These are phyloP conservation scores for Idaea dimidiata DNA, from an alignment of 2,888 invertebrate genomes.

Conservation along the genomic window DNA sequence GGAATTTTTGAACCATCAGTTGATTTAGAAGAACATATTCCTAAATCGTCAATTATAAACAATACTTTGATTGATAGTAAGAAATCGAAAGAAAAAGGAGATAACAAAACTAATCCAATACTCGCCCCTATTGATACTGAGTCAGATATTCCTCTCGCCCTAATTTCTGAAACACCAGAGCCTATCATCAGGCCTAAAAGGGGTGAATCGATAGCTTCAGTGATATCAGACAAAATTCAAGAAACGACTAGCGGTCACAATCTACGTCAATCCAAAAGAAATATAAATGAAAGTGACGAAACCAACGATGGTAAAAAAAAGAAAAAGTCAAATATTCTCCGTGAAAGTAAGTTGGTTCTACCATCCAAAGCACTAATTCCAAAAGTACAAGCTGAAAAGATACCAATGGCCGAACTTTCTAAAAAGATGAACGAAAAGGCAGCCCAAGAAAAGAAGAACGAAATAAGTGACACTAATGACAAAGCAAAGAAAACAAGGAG, in stretches of 20 bases:
- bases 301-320: slow-evolving; percentile 69
- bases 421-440: slow-evolving; percentile 53
- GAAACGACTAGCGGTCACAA: slow-evolving; percentile 71
- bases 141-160: slow-evolving; percentile 64
- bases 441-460: slow-evolving; percentile 51
- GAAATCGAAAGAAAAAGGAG: slow-evolving; percentile 50
- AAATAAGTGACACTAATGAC: slow-evolving; percentile 46
- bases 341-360: slow-evolving; percentile 72
- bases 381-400: slow-evolving; percentile 67
- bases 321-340: slow-evolving; percentile 59
- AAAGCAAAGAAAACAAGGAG: slow-evolving; percentile 80
- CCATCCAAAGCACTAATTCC: slow-evolving; percentile 63
- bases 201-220: slow-evolving; percentile 72
- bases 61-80: slow-evolving; percentile 58
- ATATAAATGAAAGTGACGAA: slow-evolving; percentile 62
- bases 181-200: slow-evolving; percentile 66
- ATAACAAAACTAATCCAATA: slow-evolving; percentile 47
- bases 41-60: slow-evolving; percentile 76
- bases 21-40: slow-evolving; percentile 85
- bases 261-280: slow-evolving; percentile 70
- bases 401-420: slow-evolving; percentile 47
- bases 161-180: slow-evolving; percentile 67
- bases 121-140: slow-evolving; percentile 64
- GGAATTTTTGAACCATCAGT: slow-evolving; percentile 86
- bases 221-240: slow-evolving; percentile 74